A percentile compares a stretch with the other conserved stretches of the same genome.
Conservation (phyloP, 2,888 invertebrate genomes). For the Papilio demoleus region DNA sequence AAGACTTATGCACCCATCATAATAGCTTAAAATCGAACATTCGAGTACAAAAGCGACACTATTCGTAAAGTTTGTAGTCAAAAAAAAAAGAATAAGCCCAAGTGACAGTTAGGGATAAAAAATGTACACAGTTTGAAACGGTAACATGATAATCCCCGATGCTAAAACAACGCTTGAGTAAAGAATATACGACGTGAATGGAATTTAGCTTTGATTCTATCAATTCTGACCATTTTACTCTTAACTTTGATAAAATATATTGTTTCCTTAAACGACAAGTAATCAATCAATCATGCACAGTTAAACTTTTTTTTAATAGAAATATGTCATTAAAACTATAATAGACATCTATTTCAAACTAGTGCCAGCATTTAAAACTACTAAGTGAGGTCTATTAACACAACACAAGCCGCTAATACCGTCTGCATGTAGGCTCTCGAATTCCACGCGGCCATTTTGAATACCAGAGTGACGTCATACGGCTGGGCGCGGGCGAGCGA, state of each 20-base stretch:
- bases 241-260: neutral
- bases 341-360: neutral
- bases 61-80: too few relatives aligned
- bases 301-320: neutral
- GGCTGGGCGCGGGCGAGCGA: constrained; percentile 74
- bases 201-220: neutral
- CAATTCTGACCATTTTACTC: too few relatives aligned
- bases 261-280: neutral
- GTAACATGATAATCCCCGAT: neutral
- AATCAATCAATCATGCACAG: neutral
- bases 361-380: constrained; percentile 14
- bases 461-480: constrained; percentile 80
- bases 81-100: too few relatives aligned
- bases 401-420: constrained; percentile 30
- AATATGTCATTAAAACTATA: neutral
- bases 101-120: too few relatives aligned
- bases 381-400: constrained; percentile 26
- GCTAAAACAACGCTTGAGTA: neutral
- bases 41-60: too few relatives aligned
- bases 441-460: constrained; percentile 82
- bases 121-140: neutral
- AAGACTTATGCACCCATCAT: too few relatives aligned
- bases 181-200: neutral
- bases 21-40: too few relatives aligned
- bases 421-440: constrained; percentile 72